Percentiles rank a stretch among this genome's conserved stretches.
These are phyloP conservation scores for Monomorium pharaonis DNA, from an alignment of 1,140 invertebrate genomes.

Conservation along the genomic window DNA sequence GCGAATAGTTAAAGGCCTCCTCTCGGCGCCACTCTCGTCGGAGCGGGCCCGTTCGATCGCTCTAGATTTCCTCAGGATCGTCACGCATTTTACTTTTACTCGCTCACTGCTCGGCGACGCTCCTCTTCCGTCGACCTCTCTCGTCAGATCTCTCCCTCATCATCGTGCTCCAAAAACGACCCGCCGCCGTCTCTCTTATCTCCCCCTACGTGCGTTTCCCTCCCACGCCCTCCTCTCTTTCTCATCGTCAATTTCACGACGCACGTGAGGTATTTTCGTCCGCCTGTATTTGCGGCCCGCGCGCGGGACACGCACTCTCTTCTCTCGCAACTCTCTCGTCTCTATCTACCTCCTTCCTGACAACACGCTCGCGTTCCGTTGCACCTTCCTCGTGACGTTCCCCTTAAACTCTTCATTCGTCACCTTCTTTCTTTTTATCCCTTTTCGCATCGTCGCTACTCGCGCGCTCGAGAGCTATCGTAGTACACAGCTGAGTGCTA, in stretches of 20 bases:
- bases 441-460: background rate
- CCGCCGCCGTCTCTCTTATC: slow-evolving; percentile 49
- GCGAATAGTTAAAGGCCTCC: slow-evolving; percentile 4
- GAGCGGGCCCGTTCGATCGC: slow-evolving; percentile 25
- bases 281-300: slow-evolving; percentile 62
- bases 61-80: slow-evolving; percentile 41
- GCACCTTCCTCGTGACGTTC: slow-evolving; percentile 1
- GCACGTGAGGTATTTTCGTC: slow-evolving; percentile 74
- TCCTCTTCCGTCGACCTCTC: no score
- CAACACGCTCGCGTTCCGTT: background rate
- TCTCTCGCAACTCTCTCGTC: background rate
- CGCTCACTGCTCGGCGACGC: slow-evolving; percentile 51
- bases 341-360: background rate
- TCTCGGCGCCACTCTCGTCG: slow-evolving; percentile 12
- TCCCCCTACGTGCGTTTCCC: slow-evolving; percentile 21
- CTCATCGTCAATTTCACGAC: slow-evolving; percentile 52
- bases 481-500: background rate
- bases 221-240: background rate
- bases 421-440: background rate
- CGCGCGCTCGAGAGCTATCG: background rate
- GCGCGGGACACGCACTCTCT: slow-evolving; percentile 70
- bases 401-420: background rate
- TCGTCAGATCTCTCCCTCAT: slow-evolving; percentile 37
- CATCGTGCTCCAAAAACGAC: slow-evolving; percentile 61
- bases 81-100: slow-evolving; percentile 45